These are phyloP conservation scores for Elegia similella DNA, from an alignment of 2,888 invertebrate genomes.

Conservation along the genomic window DNA sequence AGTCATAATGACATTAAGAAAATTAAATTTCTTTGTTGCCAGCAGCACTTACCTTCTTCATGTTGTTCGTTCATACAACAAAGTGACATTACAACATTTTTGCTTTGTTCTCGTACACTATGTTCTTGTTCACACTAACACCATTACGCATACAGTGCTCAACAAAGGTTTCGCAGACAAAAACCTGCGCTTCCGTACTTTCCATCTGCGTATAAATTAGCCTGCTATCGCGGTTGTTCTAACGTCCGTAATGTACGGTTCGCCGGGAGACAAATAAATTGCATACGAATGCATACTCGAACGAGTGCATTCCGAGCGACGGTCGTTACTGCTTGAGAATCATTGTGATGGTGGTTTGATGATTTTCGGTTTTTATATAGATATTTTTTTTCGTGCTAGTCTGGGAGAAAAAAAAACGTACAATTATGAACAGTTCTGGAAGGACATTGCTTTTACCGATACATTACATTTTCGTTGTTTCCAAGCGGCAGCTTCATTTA, in stretches of 20 bases:
- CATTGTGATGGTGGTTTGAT: background rate
- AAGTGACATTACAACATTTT: no score
- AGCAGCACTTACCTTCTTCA: no score
- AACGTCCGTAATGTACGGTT: constrained; percentile 44
- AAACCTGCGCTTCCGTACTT: constrained; percentile 8
- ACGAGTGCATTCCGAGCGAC: constrained; percentile 7
- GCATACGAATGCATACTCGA: constrained; percentile 39
- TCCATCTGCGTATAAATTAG: constrained; percentile 27
- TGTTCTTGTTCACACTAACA: background rate
- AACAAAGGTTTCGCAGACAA: constrained; percentile 12
- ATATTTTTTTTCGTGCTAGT: no score
- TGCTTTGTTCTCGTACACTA: background rate
- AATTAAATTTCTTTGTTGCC: no score
- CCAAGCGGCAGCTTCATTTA: no score
- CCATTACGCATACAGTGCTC: background rate
- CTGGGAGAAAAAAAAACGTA: no score
- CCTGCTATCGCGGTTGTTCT: constrained; percentile 40
- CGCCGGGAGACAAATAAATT: constrained; percentile 65
- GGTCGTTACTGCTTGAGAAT: background rate
- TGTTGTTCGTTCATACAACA: no score
- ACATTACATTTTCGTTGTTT: no score
- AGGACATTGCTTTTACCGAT: no score
- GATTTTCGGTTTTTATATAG: no score
- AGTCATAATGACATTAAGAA: no score
- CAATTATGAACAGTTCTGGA: no score